Evolutionary conservation across 1,140 invertebrate species (phyloP).

Genomic region (Eciton burchellii): DNA sequence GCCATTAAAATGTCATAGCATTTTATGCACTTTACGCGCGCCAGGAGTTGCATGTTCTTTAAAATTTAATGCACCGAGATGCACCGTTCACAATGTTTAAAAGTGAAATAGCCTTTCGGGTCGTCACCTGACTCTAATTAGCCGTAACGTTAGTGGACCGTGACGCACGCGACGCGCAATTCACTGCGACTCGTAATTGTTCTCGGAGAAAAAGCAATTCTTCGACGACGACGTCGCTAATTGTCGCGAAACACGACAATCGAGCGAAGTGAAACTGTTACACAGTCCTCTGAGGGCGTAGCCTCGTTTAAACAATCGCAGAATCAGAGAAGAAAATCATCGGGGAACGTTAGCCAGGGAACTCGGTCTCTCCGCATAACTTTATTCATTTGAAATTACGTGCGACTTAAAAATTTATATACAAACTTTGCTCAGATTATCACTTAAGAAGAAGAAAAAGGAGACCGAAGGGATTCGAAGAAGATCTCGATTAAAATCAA

Average conservation of each 20-base stretch:
- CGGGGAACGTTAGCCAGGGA: neutral
- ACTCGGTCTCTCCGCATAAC: neutral
- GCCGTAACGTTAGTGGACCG: constrained; percentile 18
- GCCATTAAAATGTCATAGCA: neutral
- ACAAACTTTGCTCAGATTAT: no score
- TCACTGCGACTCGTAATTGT: constrained; percentile 28
- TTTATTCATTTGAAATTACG: no score
- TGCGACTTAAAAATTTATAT: no score
- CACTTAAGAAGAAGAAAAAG: no score
- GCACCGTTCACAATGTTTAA: constrained; percentile 18
- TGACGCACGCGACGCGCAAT: neutral
- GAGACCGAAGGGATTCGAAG: no score
- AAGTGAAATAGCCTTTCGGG: constrained; percentile 14
- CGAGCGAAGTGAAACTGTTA: constrained; percentile 10
- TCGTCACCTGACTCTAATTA: constrained; percentile 38
- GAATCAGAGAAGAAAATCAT: neutral
- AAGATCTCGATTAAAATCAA: no score
- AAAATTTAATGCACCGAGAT: neutral
- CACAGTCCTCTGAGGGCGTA: neutral
- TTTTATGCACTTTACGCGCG: neutral
- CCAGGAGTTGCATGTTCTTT: neutral
- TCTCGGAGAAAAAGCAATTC: constrained; percentile 34
- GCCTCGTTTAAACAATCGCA: constrained; percentile 7
- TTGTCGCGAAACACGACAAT: constrained; percentile 34
- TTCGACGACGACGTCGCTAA: constrained; percentile 9